Percentiles rank a stretch among this genome's conserved stretches.
Conservation (phyloP, 2,113 vertebrate genomes). For the Xyrauchen texanus region DNA sequence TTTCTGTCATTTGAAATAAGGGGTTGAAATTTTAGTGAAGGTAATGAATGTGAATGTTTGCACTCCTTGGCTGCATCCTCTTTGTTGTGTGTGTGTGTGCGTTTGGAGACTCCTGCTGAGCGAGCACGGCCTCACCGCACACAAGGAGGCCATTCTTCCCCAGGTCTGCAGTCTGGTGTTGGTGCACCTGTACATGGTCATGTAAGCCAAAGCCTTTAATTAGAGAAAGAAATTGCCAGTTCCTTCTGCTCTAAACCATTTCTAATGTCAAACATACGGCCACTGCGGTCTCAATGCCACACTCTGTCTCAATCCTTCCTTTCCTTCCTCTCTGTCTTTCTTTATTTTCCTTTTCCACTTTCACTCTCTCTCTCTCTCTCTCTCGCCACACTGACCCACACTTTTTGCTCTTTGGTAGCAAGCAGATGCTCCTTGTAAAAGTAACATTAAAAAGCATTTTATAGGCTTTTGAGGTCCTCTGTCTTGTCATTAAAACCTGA, state of each 20-base stretch:
- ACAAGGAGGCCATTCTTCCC: conserved; percentile 75
- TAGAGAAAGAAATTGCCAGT: conserved; percentile 66
- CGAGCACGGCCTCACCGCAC: conserved; percentile 45
- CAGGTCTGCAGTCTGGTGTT: conserved; percentile 42
- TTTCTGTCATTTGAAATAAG: conserved; percentile 48
- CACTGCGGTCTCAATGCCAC: conserved; percentile 67
- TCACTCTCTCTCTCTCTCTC: conserved; percentile 47
- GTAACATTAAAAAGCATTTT: not conserved
- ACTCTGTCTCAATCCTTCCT: conserved; percentile 45
- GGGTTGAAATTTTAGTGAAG: conserved; percentile 49
- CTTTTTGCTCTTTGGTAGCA: conserved; percentile 70
- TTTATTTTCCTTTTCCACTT: conserved; percentile 40
- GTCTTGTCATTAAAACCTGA: not conserved
- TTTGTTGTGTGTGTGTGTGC: conserved; percentile 48
- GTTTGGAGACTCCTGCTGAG: conserved; percentile 65
- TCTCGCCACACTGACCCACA: conserved; percentile 62
- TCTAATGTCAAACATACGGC: conserved; percentile 81
- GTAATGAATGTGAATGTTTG: conserved; percentile 43
- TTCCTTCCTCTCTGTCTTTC: conserved; percentile 59
- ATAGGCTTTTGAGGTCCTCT: not conserved
- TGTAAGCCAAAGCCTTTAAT: conserved; percentile 58
- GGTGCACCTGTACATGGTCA: conserved; percentile 57
- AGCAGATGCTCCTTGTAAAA: conserved; percentile 23
- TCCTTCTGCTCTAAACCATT: conserved; percentile 68
- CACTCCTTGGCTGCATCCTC: conserved; percentile 26